Percentiles rank a stretch among this genome's conserved stretches.
phyloP scores from a whole-genome alignment of 2,113 vertebrate species.

The Coreoperca whiteheadi region DNA sequence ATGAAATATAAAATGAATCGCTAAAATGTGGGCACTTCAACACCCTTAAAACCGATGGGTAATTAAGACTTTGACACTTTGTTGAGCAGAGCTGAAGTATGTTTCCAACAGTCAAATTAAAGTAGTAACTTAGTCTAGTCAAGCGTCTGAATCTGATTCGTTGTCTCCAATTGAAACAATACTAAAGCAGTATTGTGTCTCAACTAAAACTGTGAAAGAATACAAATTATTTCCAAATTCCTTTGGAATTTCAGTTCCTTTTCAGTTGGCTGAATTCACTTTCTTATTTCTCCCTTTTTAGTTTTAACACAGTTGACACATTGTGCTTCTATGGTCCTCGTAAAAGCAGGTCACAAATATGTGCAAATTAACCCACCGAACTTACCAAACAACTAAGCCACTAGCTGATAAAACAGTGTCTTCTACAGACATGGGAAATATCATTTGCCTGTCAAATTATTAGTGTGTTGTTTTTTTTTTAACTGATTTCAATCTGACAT shows the following conservation, averaged over 20 bases:
- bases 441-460: neutral
- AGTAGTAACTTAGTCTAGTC: neutral
- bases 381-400: neutral
- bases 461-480: neutral
- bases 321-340: neutral
- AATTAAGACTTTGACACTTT: neutral
- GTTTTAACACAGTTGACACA: neutral
- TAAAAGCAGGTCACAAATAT: neutral
- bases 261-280: neutral
- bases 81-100: neutral
- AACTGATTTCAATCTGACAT: neutral
- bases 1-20: conserved; percentile 15
- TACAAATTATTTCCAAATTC: neutral
- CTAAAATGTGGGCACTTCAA: neutral
- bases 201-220: neutral
- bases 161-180: neutral
- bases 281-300: neutral
- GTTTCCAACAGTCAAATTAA: neutral
- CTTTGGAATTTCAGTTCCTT: no score
- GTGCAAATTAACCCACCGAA: neutral
- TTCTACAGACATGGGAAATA: neutral
- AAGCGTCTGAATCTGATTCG: neutral
- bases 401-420: no score
- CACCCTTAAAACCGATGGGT: neutral
- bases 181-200: neutral